Evolutionary conservation across 2,113 vertebrate species (phyloP), one percentile per base, ranked within the genome.

Genomic region (Ellobius talpinus): DNA sequence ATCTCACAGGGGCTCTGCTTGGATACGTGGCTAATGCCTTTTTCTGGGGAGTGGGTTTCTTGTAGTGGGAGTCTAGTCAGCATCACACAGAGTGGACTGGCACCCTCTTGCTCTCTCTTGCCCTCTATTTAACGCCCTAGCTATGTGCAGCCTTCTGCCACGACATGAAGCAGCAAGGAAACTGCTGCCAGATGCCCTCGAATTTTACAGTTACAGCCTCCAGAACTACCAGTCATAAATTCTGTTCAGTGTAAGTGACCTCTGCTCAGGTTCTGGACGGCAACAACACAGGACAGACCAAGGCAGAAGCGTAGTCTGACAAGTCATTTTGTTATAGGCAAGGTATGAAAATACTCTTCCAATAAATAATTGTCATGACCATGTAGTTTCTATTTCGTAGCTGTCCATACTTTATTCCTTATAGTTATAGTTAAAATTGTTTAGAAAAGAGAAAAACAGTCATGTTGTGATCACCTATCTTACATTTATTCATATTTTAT

Each of bases 331-430:
- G 50, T 52, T 66, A 82, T 0, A 86, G 6, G 2, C 29, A 36
- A 90, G 73, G 19, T 92, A 31, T 29, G 81, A 94, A 91, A 97
- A 82, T 16, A 42, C 19, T 45, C 52, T 95, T 92, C 31, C 16
- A 45, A 70, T 4, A 70, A 55, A 5, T 29, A 72, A 39, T 52
- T 85, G 84, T 88, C 84, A 91, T 73, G 26, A 90, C 39, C n/a
- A 17, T 24, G 33, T 33, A 90, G 31, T 77, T 90, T 85, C 52
- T 26, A 85, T 79, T 52, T 65, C 19, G 52, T 45, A 19, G 23
- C 52, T 52, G 24, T 31, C 82, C 52, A 77, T 8, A 85, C 26
- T 63, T 93, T 85, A 95, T 39, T 81, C 19, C 86, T 72, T 65
- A 84, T 1, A 78, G 26, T 42, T 77, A 23, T 72, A 29, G 4